Conservation (phyloP, 2,797 vertebrate species). For the Zenarchopterus dispar region DNA sequence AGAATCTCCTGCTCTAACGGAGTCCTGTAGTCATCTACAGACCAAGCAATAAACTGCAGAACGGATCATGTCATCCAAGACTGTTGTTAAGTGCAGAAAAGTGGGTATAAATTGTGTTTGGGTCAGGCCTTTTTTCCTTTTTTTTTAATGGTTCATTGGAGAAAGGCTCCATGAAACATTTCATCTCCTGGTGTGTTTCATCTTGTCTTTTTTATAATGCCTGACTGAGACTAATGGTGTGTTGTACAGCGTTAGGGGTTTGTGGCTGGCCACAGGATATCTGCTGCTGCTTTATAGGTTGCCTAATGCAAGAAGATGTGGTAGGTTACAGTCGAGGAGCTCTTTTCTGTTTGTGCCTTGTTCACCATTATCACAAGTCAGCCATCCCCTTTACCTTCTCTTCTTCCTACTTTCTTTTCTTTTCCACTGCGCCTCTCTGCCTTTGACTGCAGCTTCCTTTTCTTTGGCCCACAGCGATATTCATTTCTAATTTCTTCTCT, state of each 20-base stretch:
- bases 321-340: slow-evolving; percentile 43
- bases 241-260: slow-evolving; percentile 27
- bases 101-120: slow-evolving; percentile 25
- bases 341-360: slow-evolving; percentile 27
- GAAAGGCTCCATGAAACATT: slow-evolving; percentile 39
- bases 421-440: slow-evolving; percentile 19
- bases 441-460: slow-evolving; percentile 22
- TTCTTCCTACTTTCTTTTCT: slow-evolving; percentile 20
- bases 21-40: neutral
- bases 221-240: slow-evolving; percentile 56
- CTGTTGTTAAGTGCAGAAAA: slow-evolving; percentile 37
- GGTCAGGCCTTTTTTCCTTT: slow-evolving; percentile 19
- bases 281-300: slow-evolving; percentile 35
- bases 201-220: slow-evolving; percentile 50
- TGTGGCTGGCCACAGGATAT: slow-evolving; percentile 68
- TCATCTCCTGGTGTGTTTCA: slow-evolving; percentile 51
- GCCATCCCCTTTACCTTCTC: slow-evolving; percentile 27
- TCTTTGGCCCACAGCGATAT: slow-evolving; percentile 51
- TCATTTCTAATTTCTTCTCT: slow-evolving; percentile 70
- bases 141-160: slow-evolving; percentile 22
- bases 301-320: slow-evolving; percentile 63
- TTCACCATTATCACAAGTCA: slow-evolving; percentile 23
- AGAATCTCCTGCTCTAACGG: neutral
- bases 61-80: slow-evolving; percentile 23
- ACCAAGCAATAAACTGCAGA: slow-evolving; percentile 1